A percentile compares a stretch with the other conserved stretches of the same genome.
Evolutionary conservation across 1,140 invertebrate genomes (phyloP).

Genomic region (Aphelenchoides avenae): DNA sequence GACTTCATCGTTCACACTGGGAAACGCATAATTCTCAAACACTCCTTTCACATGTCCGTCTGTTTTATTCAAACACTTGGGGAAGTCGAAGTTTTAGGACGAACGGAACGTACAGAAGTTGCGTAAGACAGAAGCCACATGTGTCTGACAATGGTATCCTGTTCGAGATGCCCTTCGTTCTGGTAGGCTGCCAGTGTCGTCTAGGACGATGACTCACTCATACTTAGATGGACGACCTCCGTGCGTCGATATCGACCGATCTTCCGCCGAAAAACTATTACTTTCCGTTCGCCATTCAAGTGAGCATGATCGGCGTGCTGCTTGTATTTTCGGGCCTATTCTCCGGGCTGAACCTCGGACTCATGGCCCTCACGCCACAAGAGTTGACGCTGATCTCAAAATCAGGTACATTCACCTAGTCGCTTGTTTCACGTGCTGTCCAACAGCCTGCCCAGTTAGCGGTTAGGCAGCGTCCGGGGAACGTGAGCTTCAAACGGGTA

Average conservation of each 20-base stretch:
- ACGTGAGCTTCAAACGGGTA: too few species aligned
- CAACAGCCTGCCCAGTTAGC: too few species aligned
- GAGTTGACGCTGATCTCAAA: slow-evolving; percentile 63
- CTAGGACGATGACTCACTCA: not conserved
- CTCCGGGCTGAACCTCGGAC: slow-evolving; percentile 64
- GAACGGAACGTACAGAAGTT: slow-evolving; percentile 40
- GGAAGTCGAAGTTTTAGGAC: slow-evolving; percentile 11
- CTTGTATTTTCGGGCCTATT: slow-evolving; percentile 63
- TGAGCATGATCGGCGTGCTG: slow-evolving; percentile 60
- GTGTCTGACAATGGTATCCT: slow-evolving; percentile 25
- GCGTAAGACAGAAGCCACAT: slow-evolving; percentile 46
- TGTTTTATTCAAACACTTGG: not conserved
- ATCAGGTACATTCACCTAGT: slow-evolving; percentile 43
- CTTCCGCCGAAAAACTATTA: slow-evolving; percentile 47
- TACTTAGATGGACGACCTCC: slow-evolving; percentile 48
- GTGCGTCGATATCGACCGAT: slow-evolving; percentile 45
- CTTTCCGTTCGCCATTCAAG: slow-evolving; percentile 63
- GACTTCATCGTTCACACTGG: slow-evolving; percentile 53
- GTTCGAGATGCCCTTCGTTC: slow-evolving; percentile 39
- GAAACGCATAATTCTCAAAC: slow-evolving; percentile 39
- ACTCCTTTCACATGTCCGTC: slow-evolving; percentile 32
- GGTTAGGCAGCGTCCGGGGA: too few species aligned
- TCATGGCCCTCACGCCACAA: slow-evolving; percentile 65
- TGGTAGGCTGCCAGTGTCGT: slow-evolving; percentile 34
- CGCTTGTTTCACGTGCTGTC: too few species aligned